Conservation (phyloP, 2,888 invertebrate species). For the Kuschelorhynchus macadamiae region DNA sequence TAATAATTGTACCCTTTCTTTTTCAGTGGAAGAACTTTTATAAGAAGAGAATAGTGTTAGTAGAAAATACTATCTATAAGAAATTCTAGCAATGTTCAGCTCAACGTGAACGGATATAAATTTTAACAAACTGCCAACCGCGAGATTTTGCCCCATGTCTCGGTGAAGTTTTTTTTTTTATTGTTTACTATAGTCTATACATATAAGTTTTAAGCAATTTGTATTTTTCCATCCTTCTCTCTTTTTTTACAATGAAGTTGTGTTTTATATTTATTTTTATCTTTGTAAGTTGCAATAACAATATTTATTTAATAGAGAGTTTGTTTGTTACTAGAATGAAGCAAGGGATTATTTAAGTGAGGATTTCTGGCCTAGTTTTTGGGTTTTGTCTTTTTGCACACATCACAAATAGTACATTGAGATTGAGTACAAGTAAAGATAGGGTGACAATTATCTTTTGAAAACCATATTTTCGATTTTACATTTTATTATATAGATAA, state of each 20-base stretch:
- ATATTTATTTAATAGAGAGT: slow-evolving; percentile 18
- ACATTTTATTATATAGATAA: too few relatives aligned
- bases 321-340: neutral
- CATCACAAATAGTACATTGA: too few relatives aligned
- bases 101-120: slow-evolving; percentile 39
- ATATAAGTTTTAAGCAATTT: slow-evolving; percentile 27
- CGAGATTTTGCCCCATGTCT: slow-evolving; percentile 27
- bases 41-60: slow-evolving; percentile 70
- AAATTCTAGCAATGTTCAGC: slow-evolving; percentile 30
- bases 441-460: too few relatives aligned
- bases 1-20: too few relatives aligned
- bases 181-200: slow-evolving; percentile 17
- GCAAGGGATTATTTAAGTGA: neutral
- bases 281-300: slow-evolving; percentile 28
- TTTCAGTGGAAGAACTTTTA: slow-evolving; percentile 88
- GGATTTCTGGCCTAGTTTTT: too few relatives aligned
- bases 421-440: too few relatives aligned
- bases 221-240: slow-evolving; percentile 11
- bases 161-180: too few relatives aligned
- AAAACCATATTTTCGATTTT: too few relatives aligned
- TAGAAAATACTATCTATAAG: slow-evolving; percentile 26
- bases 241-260: slow-evolving; percentile 23
- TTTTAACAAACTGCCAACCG: slow-evolving; percentile 33
- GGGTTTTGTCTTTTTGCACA: too few relatives aligned
- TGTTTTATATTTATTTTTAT: slow-evolving; percentile 28